Base-by-base conservation (phyloP, 37 sponge, comb jelly and placozoan species). In the Theonella swinhoei region DNA sequence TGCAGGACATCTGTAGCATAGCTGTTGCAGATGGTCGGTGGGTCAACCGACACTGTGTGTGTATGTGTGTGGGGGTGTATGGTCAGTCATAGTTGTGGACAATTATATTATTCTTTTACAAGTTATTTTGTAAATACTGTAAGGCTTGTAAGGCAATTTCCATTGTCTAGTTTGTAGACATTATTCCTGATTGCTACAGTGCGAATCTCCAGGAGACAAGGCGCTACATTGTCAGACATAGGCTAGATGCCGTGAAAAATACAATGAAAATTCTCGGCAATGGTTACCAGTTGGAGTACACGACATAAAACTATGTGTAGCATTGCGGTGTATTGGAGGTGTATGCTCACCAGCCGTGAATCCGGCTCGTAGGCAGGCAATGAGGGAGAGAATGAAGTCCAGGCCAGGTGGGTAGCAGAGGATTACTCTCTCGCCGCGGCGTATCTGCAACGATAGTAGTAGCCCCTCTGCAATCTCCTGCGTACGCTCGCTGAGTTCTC, bases 351-450 rank as follows among this genome's bases (percentile, higher is more conserved):
- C 88, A 37, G 88, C 70, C 31, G 75, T 80, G 4, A 80, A 9
- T 31, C 80, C 68, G 11, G 88, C 81, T 30, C 74, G 31, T 29
- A 87, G 81, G 76, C 81, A 87, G 76, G 75, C 81, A 0, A 80
- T 11, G 68, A 87, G 75, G 39, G 69, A 39, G 9, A 75, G 3
- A 8, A 80, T 64, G 61, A 80, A 80, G 4, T 87, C 81, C 70
- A 87, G 76, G 22, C 88, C 88, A 29, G 81, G 76, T 26, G 80
- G 81, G 76, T 75, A 80, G 76, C 81, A 87, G 37, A 87, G 69
- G 26, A 87, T 69, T 32, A 40, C 81, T 62, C 88, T 62, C 25
- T 36, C 41, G 26, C 30, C 24, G 58, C 7, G n/a, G 38, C 43
- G 24, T 42, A 23, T 3, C 37, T 76, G 3, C n/a, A 79, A 29